Evolutionary conservation across 2,797 vertebrate genomes (phyloP).

Genomic region (Zenarchopterus dispar): DNA sequence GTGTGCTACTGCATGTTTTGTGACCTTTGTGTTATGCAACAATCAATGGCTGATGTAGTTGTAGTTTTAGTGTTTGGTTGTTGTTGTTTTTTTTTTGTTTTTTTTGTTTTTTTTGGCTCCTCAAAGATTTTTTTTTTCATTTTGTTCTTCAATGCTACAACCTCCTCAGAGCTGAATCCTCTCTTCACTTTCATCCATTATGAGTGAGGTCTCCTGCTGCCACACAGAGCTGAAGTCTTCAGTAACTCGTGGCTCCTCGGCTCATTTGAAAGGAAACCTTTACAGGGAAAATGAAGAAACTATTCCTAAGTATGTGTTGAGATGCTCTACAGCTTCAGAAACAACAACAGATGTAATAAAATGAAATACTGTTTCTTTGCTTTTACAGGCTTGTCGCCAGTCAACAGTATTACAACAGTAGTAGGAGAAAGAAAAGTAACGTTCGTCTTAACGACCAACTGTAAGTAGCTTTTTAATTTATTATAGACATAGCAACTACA

Average conservation of each 20-base stretch:
- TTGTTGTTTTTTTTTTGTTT: too few species aligned
- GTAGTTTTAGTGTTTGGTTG: background rate
- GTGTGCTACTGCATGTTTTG: background rate
- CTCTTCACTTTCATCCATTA: constrained; percentile 3
- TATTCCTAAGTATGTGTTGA: constrained; percentile 67
- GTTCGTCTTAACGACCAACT: constrained; percentile 80
- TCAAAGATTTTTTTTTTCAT: background rate
- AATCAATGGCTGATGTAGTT: background rate
- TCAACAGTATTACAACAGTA: constrained; percentile 65
- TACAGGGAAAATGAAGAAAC: constrained; percentile 68
- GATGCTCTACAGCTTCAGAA: constrained; percentile 1
- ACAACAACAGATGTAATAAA: constrained; percentile 5
- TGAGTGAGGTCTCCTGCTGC: constrained; percentile 15
- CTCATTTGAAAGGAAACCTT: constrained; percentile 67
- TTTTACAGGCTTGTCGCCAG: constrained; percentile 68
- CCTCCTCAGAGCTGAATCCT: background rate
- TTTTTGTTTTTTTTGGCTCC: too few species aligned
- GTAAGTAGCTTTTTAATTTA: constrained; percentile 62
- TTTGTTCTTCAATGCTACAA: background rate
- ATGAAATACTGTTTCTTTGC: constrained; percentile 24
- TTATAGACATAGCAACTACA: background rate
- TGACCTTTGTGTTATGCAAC: background rate
- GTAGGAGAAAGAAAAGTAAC: constrained; percentile 76
- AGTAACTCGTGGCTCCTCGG: constrained; percentile 29
- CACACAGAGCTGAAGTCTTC: constrained; percentile 58